Evolutionary conservation across 2,797 vertebrate species (phyloP).

Genomic region (Gymnodraco acuticeps): DNA sequence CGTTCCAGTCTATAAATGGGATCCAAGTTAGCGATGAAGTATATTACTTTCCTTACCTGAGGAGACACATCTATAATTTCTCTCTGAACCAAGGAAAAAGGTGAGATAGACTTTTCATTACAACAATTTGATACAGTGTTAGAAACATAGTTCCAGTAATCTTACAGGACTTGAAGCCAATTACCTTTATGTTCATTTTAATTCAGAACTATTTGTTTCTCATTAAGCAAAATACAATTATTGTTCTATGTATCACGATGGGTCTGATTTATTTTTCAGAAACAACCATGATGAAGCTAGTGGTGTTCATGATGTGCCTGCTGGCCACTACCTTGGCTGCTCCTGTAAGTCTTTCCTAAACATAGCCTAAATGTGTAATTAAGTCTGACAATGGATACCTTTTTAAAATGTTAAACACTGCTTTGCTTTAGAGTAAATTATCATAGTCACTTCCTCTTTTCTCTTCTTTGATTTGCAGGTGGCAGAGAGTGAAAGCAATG

Average conservation of each 20-base stretch:
- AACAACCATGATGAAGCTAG: constrained; percentile 69
- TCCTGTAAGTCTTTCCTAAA: constrained; percentile 75
- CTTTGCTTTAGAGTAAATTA: neutral
- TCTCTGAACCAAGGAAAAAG: constrained; percentile 39
- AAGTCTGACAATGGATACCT: neutral
- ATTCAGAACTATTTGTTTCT: neutral
- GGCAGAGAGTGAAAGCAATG: constrained; percentile 73
- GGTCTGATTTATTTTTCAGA: constrained; percentile 13
- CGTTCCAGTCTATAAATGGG: constrained; percentile 74
- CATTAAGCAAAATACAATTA: neutral
- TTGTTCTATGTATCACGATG: neutral
- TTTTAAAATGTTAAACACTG: constrained; percentile 32
- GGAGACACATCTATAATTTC: constrained; percentile 31
- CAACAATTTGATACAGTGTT: neutral
- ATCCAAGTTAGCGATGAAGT: constrained; percentile 42
- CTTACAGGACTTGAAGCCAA: neutral
- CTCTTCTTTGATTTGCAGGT: constrained; percentile 62
- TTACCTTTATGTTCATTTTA: neutral
- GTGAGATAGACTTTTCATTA: constrained; percentile 56
- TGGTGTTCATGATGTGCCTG: constrained; percentile 72
- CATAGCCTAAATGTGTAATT: constrained; percentile 2
- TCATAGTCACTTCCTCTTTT: constrained; percentile 3
- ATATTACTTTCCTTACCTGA: constrained; percentile 45
- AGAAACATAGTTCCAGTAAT: neutral
- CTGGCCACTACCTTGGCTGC: constrained; percentile 69